Conservation (phyloP, 2,113 vertebrate genomes). For the Thoracochromis brauschi region DNA sequence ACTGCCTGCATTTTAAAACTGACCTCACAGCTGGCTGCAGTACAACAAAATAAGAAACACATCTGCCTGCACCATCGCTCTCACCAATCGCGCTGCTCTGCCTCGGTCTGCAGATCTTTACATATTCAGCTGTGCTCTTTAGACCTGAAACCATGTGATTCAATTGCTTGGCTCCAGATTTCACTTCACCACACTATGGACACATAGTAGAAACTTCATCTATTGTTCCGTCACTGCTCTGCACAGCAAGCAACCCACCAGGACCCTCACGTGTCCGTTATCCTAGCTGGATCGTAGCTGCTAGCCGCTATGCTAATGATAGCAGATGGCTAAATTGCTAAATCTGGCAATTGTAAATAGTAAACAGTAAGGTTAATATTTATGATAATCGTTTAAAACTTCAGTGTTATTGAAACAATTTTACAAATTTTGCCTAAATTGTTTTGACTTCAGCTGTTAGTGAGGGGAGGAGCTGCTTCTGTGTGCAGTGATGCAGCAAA, state of each 20-base stretch:
- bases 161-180: not conserved
- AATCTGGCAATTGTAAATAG: not conserved
- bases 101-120: not conserved
- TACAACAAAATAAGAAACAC: not conserved
- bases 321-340: not conserved
- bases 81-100: not conserved
- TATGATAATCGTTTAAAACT: not conserved
- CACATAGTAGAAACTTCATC: not conserved
- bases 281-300: not conserved
- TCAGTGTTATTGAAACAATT: not conserved
- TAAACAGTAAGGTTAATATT: not conserved
- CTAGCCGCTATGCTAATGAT: not conserved
- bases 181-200: not conserved
- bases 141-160: not conserved
- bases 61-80: not conserved
- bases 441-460: not conserved
- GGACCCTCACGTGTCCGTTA: fast-evolving
- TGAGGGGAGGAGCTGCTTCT: not conserved
- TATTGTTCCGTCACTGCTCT: fast-evolving
- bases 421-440: not conserved
- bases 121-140: not conserved
- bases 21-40: not conserved
- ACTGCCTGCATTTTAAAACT: not conserved
- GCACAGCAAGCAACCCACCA: not conserved
- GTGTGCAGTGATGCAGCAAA: not conserved